Base-by-base conservation (phyloP, 1,140 invertebrate species). In the Heliconius nattereri region DNA sequence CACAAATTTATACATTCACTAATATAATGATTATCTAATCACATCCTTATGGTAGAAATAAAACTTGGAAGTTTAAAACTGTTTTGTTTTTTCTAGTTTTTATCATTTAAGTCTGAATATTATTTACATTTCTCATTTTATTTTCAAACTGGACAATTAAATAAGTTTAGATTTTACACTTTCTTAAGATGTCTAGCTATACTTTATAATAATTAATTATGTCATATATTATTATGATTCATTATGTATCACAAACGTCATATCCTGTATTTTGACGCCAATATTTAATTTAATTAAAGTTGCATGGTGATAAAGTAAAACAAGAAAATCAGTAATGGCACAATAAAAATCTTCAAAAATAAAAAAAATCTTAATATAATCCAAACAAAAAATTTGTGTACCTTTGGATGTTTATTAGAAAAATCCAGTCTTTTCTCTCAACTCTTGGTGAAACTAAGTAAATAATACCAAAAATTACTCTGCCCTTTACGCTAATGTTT, bases 381-480 rank as follows among this genome's bases (percentile, higher is more conserved):
- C 40, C 73, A 71, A 81, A 81, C 72, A 66, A 66, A 66, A 77
- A 40, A 81, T 75, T 49, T 71, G 19, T 26, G 78, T 78, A 80
- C 83, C 83, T 82, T 81, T 80, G 80, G 83, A 84, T 80, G 29
- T 72, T 52, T 52, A 16, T 79, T 78, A 80, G 79, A 80, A 80
- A 66, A 66, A 73, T 75, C 78, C 83, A 84, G 83, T 84, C 83
- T 84, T 84, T 73, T 71, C 83, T 84, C 83, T 84, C 83, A 66
- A 82, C 73, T 76, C 71, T 79, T 77, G 78, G 71, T 78, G 76
- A 72, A 76, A 83, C 74, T 60, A 75, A 78, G 70, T 78, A 82
- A 81, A 73, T 77, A 79, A 79, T 76, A 76, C 78, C 78, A 78
- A 78, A 81, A 81, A 82, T 66, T 81, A 79, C 75, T 71, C 45